Evolutionary conservation across 2,797 vertebrate species (phyloP).

Genomic region (Rhodeus uyekii): DNA sequence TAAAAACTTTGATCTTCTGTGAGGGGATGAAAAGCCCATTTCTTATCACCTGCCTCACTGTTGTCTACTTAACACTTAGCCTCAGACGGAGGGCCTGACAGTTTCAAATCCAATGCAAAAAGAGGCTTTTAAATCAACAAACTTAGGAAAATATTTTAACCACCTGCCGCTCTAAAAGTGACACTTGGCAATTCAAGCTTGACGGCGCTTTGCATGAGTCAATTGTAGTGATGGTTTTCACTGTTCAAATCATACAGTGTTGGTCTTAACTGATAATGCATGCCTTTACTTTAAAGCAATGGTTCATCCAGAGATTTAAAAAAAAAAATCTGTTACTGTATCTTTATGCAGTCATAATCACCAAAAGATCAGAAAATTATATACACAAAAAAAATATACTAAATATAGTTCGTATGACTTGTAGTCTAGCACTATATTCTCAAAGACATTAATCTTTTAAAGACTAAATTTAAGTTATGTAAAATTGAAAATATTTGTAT

Average conservation of each 20-base stretch:
- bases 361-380: neutral
- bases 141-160: conserved; percentile 41
- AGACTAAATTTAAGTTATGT: neutral
- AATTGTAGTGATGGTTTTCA: neutral
- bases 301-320: no score
- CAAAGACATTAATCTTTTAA: neutral
- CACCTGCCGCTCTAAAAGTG: conserved; percentile 4
- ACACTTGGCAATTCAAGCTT: neutral
- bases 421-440: neutral
- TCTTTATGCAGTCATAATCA: neutral
- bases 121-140: conserved; percentile 51
- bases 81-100: conserved; percentile 36
- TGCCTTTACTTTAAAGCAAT: neutral
- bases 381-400: neutral
- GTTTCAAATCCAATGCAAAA: conserved; percentile 51
- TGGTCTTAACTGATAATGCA: neutral
- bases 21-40: conserved; percentile 54
- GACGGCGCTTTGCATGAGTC: neutral
- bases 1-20: conserved; percentile 51
- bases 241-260: neutral
- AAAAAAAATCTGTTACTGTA: neutral
- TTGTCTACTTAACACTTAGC: conserved; percentile 54
- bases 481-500: neutral
- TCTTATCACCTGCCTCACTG: conserved; percentile 50
- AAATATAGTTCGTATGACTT: neutral